Conservation (phyloP, 2,797 vertebrate species). For the Lutra lutra region DNA sequence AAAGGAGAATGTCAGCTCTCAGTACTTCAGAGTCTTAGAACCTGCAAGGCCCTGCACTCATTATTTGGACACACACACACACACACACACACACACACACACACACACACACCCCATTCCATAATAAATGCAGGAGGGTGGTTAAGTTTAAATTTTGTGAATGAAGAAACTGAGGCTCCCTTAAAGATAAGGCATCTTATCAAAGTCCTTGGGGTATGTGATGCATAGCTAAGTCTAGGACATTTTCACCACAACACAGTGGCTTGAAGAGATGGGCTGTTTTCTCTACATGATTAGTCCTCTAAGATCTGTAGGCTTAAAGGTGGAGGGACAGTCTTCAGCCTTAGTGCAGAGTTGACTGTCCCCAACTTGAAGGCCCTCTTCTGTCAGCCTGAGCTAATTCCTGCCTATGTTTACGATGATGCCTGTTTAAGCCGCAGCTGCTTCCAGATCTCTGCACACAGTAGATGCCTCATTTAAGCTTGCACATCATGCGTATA, state of each 20-base stretch:
- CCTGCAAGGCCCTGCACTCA: not conserved
- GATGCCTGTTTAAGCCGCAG: not conserved
- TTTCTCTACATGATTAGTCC: not conserved
- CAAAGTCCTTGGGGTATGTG: not conserved
- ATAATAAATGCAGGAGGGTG: not conserved
- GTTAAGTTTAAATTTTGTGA: conserved; percentile 15
- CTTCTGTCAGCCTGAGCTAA: not conserved
- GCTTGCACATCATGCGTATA: not conserved
- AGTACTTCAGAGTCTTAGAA: not conserved
- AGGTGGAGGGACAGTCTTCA: not conserved
- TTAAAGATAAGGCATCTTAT: not conserved
- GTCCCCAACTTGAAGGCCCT: not conserved
- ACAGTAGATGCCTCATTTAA: not conserved
- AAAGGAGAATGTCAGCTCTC: not conserved
- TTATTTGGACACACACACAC: not conserved
- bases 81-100: not conserved
- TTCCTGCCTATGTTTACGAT: not conserved
- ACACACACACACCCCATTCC: not conserved
- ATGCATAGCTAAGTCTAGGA: not conserved
- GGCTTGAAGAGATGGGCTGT: not conserved
- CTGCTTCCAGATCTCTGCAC: not conserved
- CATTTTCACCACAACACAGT: not conserved
- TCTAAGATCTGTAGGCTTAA: not conserved
- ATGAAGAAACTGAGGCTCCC: not conserved
- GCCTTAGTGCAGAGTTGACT: not conserved